Evolutionary conservation across 37 sponge, comb jelly and placozoan genomes (phyloP).

Genomic region (Mnemiopsis leidyi): DNA sequence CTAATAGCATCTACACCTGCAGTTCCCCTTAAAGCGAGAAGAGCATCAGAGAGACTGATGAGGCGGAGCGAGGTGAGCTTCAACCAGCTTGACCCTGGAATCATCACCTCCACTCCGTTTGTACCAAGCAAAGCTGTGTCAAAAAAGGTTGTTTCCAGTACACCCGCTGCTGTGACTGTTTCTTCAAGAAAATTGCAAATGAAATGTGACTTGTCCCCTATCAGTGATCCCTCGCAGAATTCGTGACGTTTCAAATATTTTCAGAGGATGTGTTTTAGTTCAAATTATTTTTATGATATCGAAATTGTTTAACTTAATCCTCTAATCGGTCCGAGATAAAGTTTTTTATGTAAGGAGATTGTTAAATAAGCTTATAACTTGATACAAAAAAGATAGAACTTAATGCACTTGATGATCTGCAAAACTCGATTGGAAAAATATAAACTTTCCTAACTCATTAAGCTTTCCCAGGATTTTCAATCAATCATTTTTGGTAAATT

Average conservation of each 20-base stretch:
- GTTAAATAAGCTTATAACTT: too few species aligned
- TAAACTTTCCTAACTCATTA: too few species aligned
- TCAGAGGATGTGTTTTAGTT: too few species aligned
- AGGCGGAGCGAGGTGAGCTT: background rate
- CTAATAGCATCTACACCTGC: background rate
- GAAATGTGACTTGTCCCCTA: constrained; percentile 27
- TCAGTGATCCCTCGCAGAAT: background rate
- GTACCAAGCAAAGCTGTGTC: background rate
- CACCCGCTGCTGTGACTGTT: background rate
- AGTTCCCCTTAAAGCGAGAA: background rate
- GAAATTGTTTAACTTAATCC: too few species aligned
- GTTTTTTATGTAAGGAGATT: too few species aligned
- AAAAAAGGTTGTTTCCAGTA: background rate
- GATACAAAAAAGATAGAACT: too few species aligned
- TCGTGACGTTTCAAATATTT: background rate
- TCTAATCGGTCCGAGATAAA: too few species aligned
- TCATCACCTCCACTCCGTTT: constrained; percentile 2
- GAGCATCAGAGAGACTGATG: constrained; percentile 31
- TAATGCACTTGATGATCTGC: too few species aligned
- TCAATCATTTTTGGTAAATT: too few species aligned
- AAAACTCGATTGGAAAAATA: too few species aligned
- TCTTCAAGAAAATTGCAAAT: background rate
- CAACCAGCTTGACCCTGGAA: background rate
- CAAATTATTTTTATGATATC: too few species aligned
- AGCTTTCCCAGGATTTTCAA: too few species aligned